These are phyloP conservation scores for Troglohyphantes excavatus DNA, from an alignment of 2,888 invertebrate genomes.

Conservation along the genomic window DNA sequence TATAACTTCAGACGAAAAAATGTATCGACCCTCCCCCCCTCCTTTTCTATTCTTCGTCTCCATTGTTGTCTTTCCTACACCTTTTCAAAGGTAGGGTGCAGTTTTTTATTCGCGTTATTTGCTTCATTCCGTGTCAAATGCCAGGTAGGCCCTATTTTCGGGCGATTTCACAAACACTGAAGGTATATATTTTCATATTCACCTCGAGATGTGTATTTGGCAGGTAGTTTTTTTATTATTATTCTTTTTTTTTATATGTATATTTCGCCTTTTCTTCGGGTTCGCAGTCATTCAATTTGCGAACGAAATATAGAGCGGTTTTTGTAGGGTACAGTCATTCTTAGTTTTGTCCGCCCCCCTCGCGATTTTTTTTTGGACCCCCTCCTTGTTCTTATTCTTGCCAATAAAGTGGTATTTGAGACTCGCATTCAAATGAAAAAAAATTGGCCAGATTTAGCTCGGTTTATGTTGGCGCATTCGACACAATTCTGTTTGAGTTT, in stretches of 20 bases:
- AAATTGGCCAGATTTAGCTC: background rate
- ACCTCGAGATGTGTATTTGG: slow-evolving; percentile 66
- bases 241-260: slow-evolving; percentile 18
- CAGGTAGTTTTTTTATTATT: slow-evolving; percentile 31
- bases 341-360: slow-evolving; percentile 2
- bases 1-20: slow-evolving; percentile 68
- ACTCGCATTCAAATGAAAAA: slow-evolving; percentile 4
- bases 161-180: slow-evolving; percentile 77
- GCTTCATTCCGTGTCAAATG: slow-evolving; percentile 68
- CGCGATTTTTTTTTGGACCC: background rate
- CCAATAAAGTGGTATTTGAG: slow-evolving; percentile 57
- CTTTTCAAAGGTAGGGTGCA: slow-evolving; percentile 29
- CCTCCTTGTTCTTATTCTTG: slow-evolving; percentile 59
- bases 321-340: slow-evolving; percentile 23
- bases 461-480: slow-evolving; percentile 49
- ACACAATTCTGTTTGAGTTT: slow-evolving; percentile 19
- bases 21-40: slow-evolving; percentile 47
- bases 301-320: slow-evolving; percentile 34
- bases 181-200: slow-evolving; percentile 77
- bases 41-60: slow-evolving; percentile 33
- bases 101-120: slow-evolving; percentile 67
- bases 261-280: background rate
- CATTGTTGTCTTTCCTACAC: slow-evolving; percentile 56
- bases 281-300: slow-evolving; percentile 47
- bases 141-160: slow-evolving; percentile 71